These are phyloP conservation scores for Eudasyphora cyanicolor DNA, from an alignment of 2,888 invertebrate genomes.

Conservation along the genomic window DNA sequence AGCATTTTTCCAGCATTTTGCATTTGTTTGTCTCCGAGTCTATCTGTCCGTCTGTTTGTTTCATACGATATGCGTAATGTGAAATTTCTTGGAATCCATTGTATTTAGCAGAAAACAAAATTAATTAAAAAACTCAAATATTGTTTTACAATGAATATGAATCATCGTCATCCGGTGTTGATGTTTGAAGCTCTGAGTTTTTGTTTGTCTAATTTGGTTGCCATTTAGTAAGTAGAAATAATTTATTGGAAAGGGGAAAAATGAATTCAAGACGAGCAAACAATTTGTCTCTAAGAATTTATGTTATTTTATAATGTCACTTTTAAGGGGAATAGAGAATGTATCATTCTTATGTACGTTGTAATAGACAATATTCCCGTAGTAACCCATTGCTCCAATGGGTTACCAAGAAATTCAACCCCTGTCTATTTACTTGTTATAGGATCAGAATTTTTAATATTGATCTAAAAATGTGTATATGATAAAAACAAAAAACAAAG, in stretches of 20 bases:
- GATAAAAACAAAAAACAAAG: too few species aligned
- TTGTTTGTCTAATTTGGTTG: neutral
- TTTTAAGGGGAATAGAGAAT: too few species aligned
- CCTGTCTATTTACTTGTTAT: too few species aligned
- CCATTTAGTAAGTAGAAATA: neutral
- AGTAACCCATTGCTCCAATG: too few species aligned
- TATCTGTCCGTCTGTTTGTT: neutral
- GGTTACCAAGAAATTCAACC: too few species aligned
- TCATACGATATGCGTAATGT: slow-evolving; percentile 57
- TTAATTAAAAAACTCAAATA: slow-evolving; percentile 24
- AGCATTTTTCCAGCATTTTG: too few species aligned
- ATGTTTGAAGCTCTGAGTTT: neutral
- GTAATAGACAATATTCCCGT: too few species aligned
- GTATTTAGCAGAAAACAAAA: slow-evolving; percentile 36
- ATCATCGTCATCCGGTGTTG: neutral
- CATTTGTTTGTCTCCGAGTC: too few species aligned
- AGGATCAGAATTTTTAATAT: too few species aligned
- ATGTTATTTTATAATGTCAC: too few species aligned
- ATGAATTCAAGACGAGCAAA: neutral
- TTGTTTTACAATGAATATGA: slow-evolving; percentile 38
- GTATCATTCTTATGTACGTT: too few species aligned
- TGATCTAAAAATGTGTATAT: too few species aligned
- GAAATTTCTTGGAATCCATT: slow-evolving; percentile 50
- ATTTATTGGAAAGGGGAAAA: neutral
- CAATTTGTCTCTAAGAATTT: neutral